Percentiles rank a stretch among this genome's conserved stretches.
These are phyloP conservation scores for Serrognathus titanus DNA, from an alignment of 2,888 invertebrate species.

Conservation along the genomic window DNA sequence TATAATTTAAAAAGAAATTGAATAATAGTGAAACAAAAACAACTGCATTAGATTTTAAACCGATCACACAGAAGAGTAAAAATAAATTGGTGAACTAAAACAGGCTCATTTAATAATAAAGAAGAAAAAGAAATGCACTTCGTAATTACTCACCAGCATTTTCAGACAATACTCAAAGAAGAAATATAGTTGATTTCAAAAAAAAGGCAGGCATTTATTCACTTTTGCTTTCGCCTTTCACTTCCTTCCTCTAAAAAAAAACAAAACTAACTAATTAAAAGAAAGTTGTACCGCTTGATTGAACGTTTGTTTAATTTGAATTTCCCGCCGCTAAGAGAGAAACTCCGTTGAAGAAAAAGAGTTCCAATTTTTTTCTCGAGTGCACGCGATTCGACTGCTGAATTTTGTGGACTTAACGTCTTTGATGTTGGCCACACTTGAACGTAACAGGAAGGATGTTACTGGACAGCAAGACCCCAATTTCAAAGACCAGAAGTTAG, in stretches of 20 bases:
- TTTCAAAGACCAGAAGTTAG: too few relatives aligned
- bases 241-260: neutral
- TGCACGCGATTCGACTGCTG: too few relatives aligned
- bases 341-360: neutral
- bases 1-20: too few relatives aligned
- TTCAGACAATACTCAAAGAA: neutral
- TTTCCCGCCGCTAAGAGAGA: conserved; percentile 8
- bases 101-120: neutral
- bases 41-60: too few relatives aligned
- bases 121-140: too few relatives aligned
- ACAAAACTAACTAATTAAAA: neutral
- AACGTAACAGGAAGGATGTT: too few relatives aligned
- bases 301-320: neutral
- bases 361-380: too few relatives aligned
- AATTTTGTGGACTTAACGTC: too few relatives aligned
- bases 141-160: too few relatives aligned
- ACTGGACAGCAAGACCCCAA: too few relatives aligned
- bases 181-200: neutral
- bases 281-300: neutral
- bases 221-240: neutral
- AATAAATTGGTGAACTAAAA: neutral
- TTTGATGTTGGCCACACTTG: too few relatives aligned
- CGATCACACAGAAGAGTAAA: conserved; percentile 4
- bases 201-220: neutral
- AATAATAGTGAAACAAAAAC: too few relatives aligned